Evolutionary conservation across 1,140 invertebrate species (phyloP).

Genomic region (Ceratosolen fusciceps): DNA sequence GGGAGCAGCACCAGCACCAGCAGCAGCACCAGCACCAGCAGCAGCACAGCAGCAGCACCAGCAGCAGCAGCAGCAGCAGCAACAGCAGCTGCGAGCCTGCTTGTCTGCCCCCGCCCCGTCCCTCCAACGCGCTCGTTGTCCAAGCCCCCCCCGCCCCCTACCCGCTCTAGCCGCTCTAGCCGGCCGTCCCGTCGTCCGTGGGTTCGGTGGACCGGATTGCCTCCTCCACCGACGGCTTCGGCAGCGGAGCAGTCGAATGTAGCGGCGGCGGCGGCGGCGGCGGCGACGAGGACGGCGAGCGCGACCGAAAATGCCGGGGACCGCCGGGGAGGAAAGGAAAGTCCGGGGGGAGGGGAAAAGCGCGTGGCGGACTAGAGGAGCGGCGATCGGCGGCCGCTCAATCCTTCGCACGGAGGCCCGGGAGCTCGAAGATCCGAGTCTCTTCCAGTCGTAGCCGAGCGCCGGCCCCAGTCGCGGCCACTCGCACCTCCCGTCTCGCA

Average conservation of each 20-base stretch:
- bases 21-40: no score
- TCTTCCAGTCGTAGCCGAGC: background rate
- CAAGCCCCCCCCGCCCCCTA: background rate
- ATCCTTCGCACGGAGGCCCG: slow-evolving; percentile 41
- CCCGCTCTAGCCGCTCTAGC: background rate
- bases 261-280: background rate
- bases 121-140: background rate
- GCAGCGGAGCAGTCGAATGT: background rate
- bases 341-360: slow-evolving; percentile 9
- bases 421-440: slow-evolving; percentile 14
- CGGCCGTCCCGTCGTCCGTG: background rate
- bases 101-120: background rate
- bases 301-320: background rate
- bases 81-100: no score
- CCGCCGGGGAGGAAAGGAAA: slow-evolving; percentile 1
- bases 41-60: no score
- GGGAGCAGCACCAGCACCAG: no score
- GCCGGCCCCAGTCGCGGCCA: background rate
- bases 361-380: slow-evolving; percentile 19
- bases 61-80: background rate
- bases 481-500: background rate
- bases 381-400: slow-evolving; percentile 26
- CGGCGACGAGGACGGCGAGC: background rate
- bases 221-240: background rate
- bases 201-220: background rate